These are phyloP conservation scores for Beris chalybata DNA, from an alignment of 2,888 invertebrate species.

Conservation along the genomic window DNA sequence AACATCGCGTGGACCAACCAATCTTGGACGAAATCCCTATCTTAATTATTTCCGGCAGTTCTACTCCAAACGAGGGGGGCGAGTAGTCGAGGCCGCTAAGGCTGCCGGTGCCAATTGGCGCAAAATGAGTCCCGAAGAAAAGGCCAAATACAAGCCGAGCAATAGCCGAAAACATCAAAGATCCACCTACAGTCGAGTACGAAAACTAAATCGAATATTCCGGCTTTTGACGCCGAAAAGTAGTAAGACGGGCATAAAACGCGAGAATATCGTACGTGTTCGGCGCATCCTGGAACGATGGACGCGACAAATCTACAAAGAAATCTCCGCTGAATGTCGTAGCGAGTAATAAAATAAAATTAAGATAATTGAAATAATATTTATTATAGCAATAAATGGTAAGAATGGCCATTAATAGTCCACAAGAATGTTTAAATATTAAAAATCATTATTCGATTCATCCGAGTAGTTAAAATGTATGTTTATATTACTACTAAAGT, in stretches of 20 bases:
- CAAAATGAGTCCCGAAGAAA: slow-evolving; percentile 27
- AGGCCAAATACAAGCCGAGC: slow-evolving; percentile 4
- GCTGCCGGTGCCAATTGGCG: slow-evolving; percentile 36
- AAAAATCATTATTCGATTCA: no score
- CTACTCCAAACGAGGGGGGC: slow-evolving; percentile 29
- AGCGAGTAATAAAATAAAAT: no score
- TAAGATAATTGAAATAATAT: no score
- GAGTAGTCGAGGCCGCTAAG: slow-evolving; percentile 30
- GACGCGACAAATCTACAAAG: slow-evolving; percentile 24
- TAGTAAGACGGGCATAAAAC: not conserved
- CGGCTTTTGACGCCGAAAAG: slow-evolving; percentile 14
- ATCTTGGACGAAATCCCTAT: slow-evolving; percentile 32
- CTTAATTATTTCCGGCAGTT: slow-evolving; percentile 36
- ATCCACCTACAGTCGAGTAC: slow-evolving; percentile 15
- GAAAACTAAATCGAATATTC: slow-evolving; percentile 25
- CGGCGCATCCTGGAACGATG: slow-evolving; percentile 25
- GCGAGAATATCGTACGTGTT: not conserved
- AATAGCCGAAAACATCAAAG: slow-evolving; percentile 1
- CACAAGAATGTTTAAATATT: no score
- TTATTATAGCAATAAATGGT: no score
- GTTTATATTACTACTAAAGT: no score
- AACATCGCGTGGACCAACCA: slow-evolving; percentile 1
- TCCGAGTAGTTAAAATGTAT: no score
- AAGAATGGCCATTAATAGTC: no score
- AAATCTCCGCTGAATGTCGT: not conserved